phyloP scores from a whole-genome alignment of 2,888 invertebrate species.

The Sisyra nigra region DNA sequence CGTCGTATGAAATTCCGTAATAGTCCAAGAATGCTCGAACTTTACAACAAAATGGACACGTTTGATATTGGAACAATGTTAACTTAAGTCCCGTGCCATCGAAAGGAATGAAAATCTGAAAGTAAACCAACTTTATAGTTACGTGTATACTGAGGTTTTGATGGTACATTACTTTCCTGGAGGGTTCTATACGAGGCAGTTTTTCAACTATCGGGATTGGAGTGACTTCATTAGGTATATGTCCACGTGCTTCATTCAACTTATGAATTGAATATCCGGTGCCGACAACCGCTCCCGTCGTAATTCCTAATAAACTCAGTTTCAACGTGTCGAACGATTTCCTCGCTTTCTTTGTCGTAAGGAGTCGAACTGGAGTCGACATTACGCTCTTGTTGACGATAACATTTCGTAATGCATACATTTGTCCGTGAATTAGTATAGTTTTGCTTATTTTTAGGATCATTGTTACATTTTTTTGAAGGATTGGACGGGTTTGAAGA shows the following conservation, averaged over 20 bases:
- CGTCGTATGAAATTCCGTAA: constrained; percentile 82
- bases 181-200: constrained; percentile 27
- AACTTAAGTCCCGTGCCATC: constrained; percentile 59
- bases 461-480: too few species aligned
- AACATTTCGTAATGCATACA: too few species aligned
- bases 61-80: constrained; percentile 89
- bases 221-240: constrained; percentile 28
- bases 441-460: too few species aligned
- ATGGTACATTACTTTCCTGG: constrained; percentile 28
- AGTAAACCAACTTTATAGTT: too few species aligned
- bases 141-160: too few species aligned
- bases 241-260: constrained; percentile 25
- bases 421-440: too few species aligned
- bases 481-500: too few species aligned
- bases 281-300: constrained; percentile 28
- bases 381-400: too few species aligned
- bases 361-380: too few species aligned
- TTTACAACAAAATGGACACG: constrained; percentile 97
- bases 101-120: constrained; percentile 43
- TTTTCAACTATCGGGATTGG: constrained; percentile 20
- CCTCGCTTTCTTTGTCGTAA: not conserved
- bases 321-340: not conserved
- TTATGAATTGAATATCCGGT: constrained; percentile 31
- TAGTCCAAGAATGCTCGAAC: constrained; percentile 81
- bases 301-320: constrained; percentile 22